These are phyloP conservation scores for Portevinia maculata DNA, from an alignment of 2,888 invertebrate species.

Conservation along the genomic window DNA sequence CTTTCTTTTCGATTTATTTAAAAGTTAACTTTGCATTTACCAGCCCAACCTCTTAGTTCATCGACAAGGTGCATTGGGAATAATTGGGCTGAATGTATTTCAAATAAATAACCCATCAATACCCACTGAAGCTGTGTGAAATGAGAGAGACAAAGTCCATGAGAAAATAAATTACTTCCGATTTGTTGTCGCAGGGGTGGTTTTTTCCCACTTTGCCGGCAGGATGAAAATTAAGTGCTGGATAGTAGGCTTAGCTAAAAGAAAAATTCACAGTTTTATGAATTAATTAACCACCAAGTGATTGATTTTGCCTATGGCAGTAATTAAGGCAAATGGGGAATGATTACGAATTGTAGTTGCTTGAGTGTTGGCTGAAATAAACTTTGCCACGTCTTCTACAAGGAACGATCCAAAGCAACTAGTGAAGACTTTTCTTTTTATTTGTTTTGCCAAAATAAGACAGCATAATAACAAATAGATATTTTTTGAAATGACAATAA, in stretches of 20 bases:
- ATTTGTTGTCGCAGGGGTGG: slow-evolving; percentile 3
- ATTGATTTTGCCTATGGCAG: too few species aligned
- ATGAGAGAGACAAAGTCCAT: slow-evolving; percentile 37
- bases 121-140: slow-evolving; percentile 13
- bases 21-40: slow-evolving; percentile 9
- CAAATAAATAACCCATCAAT: slow-evolving; percentile 29
- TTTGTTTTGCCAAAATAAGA: too few species aligned
- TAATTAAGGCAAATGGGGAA: too few species aligned
- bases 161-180: slow-evolving; percentile 41
- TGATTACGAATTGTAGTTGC: too few species aligned
- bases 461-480: too few species aligned
- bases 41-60: not conserved
- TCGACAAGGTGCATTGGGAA: slow-evolving; percentile 25
- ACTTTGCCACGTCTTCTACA: too few species aligned
- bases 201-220: not conserved
- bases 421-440: too few species aligned
- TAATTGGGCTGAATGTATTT: slow-evolving; percentile 35
- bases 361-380: too few species aligned
- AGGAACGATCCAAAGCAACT: too few species aligned
- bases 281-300: not conserved
- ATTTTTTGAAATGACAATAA: too few species aligned
- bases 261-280: not conserved
- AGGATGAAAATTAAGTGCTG: not conserved
- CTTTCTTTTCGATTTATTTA: slow-evolving; percentile 19
- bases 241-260: not conserved